phyloP scores from a whole-genome alignment of 1,140 invertebrate genomes.

The Manduca sexta region DNA sequence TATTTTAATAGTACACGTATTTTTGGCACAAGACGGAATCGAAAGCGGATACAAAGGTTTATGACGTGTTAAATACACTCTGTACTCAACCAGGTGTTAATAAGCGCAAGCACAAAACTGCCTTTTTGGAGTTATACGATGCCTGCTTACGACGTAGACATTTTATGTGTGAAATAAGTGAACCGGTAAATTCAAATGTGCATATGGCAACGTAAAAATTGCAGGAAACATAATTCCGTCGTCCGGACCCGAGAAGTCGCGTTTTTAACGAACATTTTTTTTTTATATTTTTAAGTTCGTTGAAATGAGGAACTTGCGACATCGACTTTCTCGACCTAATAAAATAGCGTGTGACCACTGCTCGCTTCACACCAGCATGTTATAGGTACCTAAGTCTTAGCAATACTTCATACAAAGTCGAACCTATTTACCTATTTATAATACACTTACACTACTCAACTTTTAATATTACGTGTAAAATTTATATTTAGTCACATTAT shows the following conservation, averaged over 20 bases:
- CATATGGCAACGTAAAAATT: slow-evolving; percentile 13
- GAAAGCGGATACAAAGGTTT: slow-evolving; percentile 25
- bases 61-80: not conserved
- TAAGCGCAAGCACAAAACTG: not conserved
- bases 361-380: slow-evolving; percentile 18
- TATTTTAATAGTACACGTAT: slow-evolving; percentile 30
- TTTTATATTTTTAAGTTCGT: slow-evolving; percentile 6
- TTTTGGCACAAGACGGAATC: slow-evolving; percentile 65
- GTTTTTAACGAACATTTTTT: slow-evolving; percentile 2
- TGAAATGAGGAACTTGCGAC: slow-evolving; percentile 14
- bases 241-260: slow-evolving; percentile 6
- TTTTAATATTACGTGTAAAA: slow-evolving; percentile 69
- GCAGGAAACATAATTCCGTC: slow-evolving; percentile 14
- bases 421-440: slow-evolving; percentile 63
- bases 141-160: too few relatives aligned
- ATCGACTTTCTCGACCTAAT: slow-evolving; percentile 10
- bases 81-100: not conserved
- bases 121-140: slow-evolving; percentile 6
- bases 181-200: slow-evolving; percentile 17
- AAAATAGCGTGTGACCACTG: slow-evolving; percentile 18
- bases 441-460: slow-evolving; percentile 67
- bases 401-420: slow-evolving; percentile 60
- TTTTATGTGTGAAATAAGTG: slow-evolving; percentile 12
- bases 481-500: slow-evolving; percentile 69
- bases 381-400: slow-evolving; percentile 29